Evolutionary conservation across 2,888 invertebrate genomes (phyloP).

Genomic region (Orthonevra nobilis): DNA sequence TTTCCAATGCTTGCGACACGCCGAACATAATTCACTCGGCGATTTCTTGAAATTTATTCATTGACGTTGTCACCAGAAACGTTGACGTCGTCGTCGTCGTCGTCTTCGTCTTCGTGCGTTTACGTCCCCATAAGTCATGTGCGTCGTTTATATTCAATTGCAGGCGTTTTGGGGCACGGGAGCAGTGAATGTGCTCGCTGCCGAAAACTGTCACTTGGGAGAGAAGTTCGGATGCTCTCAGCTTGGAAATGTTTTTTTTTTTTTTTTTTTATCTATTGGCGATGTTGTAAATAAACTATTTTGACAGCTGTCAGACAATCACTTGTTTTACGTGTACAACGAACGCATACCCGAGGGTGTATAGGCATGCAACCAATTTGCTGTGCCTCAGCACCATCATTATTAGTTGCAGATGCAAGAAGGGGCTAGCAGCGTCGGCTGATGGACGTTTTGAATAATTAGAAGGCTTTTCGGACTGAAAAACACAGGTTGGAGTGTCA

Average conservation of each 20-base stretch:
- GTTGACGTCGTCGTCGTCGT: slow-evolving; percentile 13
- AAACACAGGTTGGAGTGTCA: too few relatives aligned
- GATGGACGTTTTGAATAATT: too few relatives aligned
- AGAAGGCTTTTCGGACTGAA: too few relatives aligned
- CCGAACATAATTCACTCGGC: slow-evolving; percentile 66
- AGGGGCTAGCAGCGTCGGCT: too few relatives aligned
- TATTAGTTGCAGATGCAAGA: slow-evolving; percentile 9
- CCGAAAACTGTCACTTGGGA: slow-evolving; percentile 30
- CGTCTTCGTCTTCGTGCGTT: background rate
- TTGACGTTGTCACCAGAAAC: slow-evolving; percentile 61
- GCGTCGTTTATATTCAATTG: slow-evolving; percentile 15
- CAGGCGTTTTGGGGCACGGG: background rate
- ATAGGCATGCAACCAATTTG: slow-evolving; percentile 56
- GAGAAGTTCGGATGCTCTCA: slow-evolving; percentile 1
- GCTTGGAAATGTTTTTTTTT: slow-evolving; percentile 18
- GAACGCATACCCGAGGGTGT: slow-evolving; percentile 8
- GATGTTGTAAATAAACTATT: slow-evolving; percentile 66
- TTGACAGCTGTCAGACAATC: slow-evolving; percentile 69
- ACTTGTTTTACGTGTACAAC: slow-evolving; percentile 51
- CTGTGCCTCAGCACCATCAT: slow-evolving; percentile 43
- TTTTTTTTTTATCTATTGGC: slow-evolving; percentile 58
- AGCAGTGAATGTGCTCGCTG: slow-evolving; percentile 6
- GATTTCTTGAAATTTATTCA: slow-evolving; percentile 65
- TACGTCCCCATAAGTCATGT: background rate
- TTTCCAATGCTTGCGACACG: slow-evolving; percentile 57